Evolutionary conservation across 2,113 vertebrate species (phyloP), one percentile per base, ranked within the genome.

Genomic region (Polypterus senegalus): DNA sequence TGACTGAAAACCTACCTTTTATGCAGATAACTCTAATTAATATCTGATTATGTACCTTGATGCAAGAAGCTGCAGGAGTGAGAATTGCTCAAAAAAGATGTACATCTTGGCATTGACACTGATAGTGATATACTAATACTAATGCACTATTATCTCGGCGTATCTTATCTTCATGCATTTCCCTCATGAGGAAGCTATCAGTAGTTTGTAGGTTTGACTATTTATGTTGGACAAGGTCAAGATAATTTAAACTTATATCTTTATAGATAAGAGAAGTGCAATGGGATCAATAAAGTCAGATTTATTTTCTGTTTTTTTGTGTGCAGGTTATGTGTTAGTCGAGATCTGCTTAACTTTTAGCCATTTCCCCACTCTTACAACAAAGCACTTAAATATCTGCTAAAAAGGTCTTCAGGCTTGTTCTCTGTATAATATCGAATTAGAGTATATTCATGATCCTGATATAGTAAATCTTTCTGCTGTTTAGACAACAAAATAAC

Each of bases 141-240:
- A 66, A 6, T 51, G 6, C 9, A 27, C 27, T 61, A 73, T 73
- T 73, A 76, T 76, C 71, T 73, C 62, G 46, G 57, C 54, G 43
- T 54, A 55, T 59, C 66, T 74, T 74, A 74, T 74, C 73, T 58
- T 63, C 47, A 56, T 68, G 63, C 65, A 61, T 67, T 65, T 62
- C 73, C 70, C 70, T 74, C 71, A 65, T 66, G 48, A 61, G 61
- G 57, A 64, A 61, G 75, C 79, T 85, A 81, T 87, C 82, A 83
- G 75, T 76, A 74, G 72, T 61, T 62, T 78, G 77, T 83, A 84
- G 77, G 82, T 84, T 79, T 80, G 81, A 84, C 83, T 83, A 81
- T 86, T 87, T 83, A 82, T 85, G 83, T 85, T 68, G 77, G 81
- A 87, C 83, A 84, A 86, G 83, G 85, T 87, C 83, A 81, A 78